A percentile compares a stretch with the other conserved stretches of the same genome.
These are phyloP conservation scores for Harpalus rubripes DNA, from an alignment of 2,888 invertebrate species.

Conservation along the genomic window DNA sequence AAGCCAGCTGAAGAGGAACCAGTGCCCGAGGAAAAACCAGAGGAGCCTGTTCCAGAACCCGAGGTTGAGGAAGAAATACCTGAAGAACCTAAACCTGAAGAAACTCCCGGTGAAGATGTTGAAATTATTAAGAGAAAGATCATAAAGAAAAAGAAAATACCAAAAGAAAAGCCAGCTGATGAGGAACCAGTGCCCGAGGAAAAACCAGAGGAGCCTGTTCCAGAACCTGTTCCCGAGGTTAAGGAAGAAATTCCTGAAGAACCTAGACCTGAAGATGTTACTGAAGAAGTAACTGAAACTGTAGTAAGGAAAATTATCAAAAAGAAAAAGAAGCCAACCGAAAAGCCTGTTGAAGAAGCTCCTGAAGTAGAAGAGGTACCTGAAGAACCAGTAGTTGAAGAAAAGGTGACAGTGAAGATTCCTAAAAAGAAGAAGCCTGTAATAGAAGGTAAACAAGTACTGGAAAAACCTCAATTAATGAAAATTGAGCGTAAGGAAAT, in stretches of 20 bases:
- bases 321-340: constrained; percentile 73
- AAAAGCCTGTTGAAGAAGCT: constrained; percentile 69
- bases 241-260: constrained; percentile 74
- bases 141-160: too few relatives aligned
- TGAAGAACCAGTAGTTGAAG: constrained; percentile 67
- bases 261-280: constrained; percentile 74
- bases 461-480: constrained; percentile 75
- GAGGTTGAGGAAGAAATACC: too few relatives aligned
- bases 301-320: constrained; percentile 73
- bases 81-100: too few relatives aligned
- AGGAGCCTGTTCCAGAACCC: too few relatives aligned
- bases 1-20: too few relatives aligned
- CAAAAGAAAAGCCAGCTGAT: too few relatives aligned
- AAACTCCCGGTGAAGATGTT: too few relatives aligned
- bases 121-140: too few relatives aligned
- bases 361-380: constrained; percentile 71
- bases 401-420: constrained; percentile 65
- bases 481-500: constrained; percentile 81
- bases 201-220: constrained; percentile 48
- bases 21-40: too few relatives aligned
- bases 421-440: constrained; percentile 72
- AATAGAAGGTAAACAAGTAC: constrained; percentile 71
- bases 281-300: constrained; percentile 72
- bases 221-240: too few relatives aligned
- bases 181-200: too few relatives aligned